These are phyloP conservation scores for Microctonus hyperodae DNA, from an alignment of 2,888 invertebrate species.

Conservation along the genomic window DNA sequence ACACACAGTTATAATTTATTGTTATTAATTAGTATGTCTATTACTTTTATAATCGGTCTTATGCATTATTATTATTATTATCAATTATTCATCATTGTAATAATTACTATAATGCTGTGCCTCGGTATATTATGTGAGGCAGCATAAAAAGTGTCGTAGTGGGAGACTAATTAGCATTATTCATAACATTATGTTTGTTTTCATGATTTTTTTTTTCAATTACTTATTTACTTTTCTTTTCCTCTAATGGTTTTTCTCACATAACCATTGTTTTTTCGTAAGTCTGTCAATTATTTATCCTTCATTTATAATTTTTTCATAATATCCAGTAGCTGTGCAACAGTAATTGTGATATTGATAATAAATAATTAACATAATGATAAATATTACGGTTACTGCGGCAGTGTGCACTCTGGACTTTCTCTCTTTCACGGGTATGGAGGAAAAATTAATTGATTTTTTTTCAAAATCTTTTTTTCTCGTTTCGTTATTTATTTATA, in stretches of 20 bases:
- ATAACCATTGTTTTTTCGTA: slow-evolving; percentile 26
- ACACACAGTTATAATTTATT: slow-evolving; percentile 62
- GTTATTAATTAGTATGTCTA: slow-evolving; percentile 61
- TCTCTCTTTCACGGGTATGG: too few species aligned
- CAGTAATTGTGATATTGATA: slow-evolving; percentile 57
- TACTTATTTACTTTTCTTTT: slow-evolving; percentile 9
- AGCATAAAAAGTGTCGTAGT: slow-evolving; percentile 54
- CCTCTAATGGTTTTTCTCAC: background rate
- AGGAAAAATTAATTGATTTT: slow-evolving; percentile 43
- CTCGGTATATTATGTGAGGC: slow-evolving; percentile 54
- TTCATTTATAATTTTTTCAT: slow-evolving; percentile 33
- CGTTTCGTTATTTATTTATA: slow-evolving; percentile 5
- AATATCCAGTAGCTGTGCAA: slow-evolving; percentile 57
- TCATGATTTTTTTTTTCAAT: slow-evolving; percentile 16
- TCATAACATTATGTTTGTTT: slow-evolving; percentile 33
- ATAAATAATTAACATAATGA: slow-evolving; percentile 61
- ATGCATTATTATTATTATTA: slow-evolving; percentile 47
- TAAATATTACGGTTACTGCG: slow-evolving; percentile 61
- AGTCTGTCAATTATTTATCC: slow-evolving; percentile 24
- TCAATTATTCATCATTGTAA: slow-evolving; percentile 40
- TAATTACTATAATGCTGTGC: slow-evolving; percentile 47
- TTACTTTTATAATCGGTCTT: slow-evolving; percentile 43
- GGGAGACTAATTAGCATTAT: slow-evolving; percentile 56
- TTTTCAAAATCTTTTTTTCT: slow-evolving; percentile 18
- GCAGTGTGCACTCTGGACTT: slow-evolving; percentile 60